Percentiles rank a stretch among this genome's conserved stretches.
phyloP scores from a whole-genome alignment of 1,140 invertebrate genomes.

The Atta texana region DNA sequence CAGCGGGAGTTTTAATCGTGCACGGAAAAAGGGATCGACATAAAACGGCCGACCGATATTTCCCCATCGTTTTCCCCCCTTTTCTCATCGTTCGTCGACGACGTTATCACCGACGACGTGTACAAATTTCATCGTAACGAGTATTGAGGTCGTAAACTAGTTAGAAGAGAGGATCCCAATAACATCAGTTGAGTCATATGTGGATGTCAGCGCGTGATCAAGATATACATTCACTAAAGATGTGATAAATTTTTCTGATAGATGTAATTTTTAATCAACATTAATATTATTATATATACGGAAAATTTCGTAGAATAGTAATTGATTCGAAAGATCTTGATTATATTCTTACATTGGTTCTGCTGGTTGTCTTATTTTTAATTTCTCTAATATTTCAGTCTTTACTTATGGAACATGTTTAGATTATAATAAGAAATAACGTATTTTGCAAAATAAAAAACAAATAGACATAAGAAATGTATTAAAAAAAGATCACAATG shows the following conservation, averaged over 20 bases:
- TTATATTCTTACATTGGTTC: not conserved
- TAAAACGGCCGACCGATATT: slow-evolving; percentile 58
- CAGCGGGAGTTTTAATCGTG: slow-evolving; percentile 62
- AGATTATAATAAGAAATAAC: not conserved
- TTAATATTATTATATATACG: not conserved
- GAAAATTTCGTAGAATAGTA: not conserved
- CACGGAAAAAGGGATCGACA: slow-evolving; percentile 53
- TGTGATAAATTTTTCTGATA: not conserved
- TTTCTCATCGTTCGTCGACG: not conserved
- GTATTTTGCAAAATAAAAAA: not conserved
- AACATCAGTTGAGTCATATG: not conserved
- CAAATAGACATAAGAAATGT: not conserved
- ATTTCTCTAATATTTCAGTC: not conserved
- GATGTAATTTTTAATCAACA: not conserved
- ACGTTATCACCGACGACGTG: not conserved
- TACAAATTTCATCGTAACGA: slow-evolving; percentile 27
- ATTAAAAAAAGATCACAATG: not conserved
- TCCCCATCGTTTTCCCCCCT: not conserved
- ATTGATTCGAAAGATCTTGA: not conserved
- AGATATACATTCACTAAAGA: not conserved
- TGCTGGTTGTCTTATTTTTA: not conserved
- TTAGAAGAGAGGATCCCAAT: not conserved
- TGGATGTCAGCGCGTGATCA: not conserved
- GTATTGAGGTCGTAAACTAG: slow-evolving; percentile 1
- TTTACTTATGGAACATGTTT: not conserved